phyloP scores from a whole-genome alignment of 2,797 vertebrate species.

The Mormyrus hasselquistii region DNA sequence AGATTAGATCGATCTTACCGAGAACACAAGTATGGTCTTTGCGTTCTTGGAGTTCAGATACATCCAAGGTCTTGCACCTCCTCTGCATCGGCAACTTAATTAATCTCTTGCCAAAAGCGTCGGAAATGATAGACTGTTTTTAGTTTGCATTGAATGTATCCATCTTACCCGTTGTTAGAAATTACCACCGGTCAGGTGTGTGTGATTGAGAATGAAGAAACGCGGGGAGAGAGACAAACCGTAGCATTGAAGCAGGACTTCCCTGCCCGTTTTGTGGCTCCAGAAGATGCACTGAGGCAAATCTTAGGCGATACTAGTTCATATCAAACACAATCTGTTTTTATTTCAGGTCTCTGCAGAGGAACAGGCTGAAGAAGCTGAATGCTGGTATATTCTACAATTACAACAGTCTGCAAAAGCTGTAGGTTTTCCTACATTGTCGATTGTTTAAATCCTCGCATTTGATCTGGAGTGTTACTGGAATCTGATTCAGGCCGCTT shows the following conservation, averaged over 20 bases:
- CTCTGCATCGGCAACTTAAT: neutral
- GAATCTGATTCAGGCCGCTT: neutral
- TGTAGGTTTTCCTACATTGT: slow-evolving; percentile 67
- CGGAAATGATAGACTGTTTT: neutral
- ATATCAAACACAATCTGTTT: neutral
- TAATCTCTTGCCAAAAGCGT: neutral
- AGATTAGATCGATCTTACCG: neutral
- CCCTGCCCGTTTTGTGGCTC: neutral
- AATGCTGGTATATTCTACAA: slow-evolving; percentile 71
- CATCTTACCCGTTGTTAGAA: neutral
- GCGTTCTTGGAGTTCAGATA: neutral
- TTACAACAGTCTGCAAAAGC: slow-evolving; percentile 75
- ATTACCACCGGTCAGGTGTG: neutral
- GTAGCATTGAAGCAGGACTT: neutral
- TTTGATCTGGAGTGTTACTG: neutral
- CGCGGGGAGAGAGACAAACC: neutral
- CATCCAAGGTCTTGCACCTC: neutral
- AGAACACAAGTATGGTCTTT: neutral
- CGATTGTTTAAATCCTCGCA: neutral
- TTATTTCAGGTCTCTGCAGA: slow-evolving; percentile 77
- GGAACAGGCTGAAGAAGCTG: slow-evolving; percentile 75
- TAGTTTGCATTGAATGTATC: neutral
- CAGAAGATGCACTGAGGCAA: neutral
- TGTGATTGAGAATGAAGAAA: neutral
- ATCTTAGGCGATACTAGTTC: neutral